Conservation (phyloP, 2,888 invertebrate species). For the Scaptomyza reducta region DNA sequence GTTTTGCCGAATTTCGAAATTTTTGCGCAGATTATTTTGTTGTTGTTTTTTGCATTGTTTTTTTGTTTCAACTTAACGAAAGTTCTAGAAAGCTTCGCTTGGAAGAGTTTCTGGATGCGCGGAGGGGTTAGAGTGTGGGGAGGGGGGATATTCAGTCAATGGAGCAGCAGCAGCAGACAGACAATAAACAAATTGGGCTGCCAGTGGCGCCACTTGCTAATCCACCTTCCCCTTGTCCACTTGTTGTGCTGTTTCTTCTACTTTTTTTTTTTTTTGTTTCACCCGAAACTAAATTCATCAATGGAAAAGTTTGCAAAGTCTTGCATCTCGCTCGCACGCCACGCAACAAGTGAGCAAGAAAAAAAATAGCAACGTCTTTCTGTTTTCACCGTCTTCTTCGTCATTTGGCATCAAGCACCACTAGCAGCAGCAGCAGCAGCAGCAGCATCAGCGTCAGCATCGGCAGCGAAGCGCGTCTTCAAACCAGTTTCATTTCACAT, state of each 20-base stretch:
- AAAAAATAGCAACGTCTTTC: constrained; percentile 26
- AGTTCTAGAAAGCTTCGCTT: constrained; percentile 49
- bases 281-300: constrained; percentile 64
- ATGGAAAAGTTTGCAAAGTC: constrained; percentile 76
- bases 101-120: background rate
- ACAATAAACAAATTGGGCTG: background rate
- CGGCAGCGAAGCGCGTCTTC: constrained; percentile 42
- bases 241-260: no score
- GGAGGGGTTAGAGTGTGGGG: background rate
- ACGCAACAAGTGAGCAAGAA: constrained; percentile 60
- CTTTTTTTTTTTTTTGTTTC: constrained; percentile 1
- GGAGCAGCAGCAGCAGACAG: constrained; percentile 24
- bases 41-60: background rate
- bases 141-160: constrained; percentile 22
- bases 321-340: constrained; percentile 50
- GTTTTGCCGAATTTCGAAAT: constrained; percentile 21
- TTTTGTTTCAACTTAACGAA: constrained; percentile 20
- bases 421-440: constrained; percentile 16
- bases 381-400: constrained; percentile 27
- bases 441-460: constrained; percentile 11
- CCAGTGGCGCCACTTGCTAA: background rate
- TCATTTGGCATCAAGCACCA: constrained; percentile 10
- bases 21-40: background rate
- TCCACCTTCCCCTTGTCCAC: background rate
- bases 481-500: constrained; percentile 63